phyloP scores from a whole-genome alignment of 2,113 vertebrate genomes.

The Silurus glanis region DNA sequence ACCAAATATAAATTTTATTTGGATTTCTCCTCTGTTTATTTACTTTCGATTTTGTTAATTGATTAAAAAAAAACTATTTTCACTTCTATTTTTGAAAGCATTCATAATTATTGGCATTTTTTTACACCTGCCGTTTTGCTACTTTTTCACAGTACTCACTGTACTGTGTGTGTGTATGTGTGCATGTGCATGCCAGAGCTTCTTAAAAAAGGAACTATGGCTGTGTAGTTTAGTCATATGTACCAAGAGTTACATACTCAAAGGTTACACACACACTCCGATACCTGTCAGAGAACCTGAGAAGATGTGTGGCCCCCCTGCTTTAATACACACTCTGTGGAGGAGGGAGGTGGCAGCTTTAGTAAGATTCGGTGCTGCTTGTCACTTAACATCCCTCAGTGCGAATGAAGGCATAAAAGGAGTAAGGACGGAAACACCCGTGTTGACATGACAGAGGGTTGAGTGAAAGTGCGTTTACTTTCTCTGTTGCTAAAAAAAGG shows the following conservation, averaged over 20 bases:
- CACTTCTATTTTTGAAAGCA: no score
- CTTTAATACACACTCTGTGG: conserved; percentile 50
- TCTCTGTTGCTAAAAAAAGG: conserved; percentile 39
- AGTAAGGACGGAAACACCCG: not conserved
- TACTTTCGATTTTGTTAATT: no score
- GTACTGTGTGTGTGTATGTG: not conserved
- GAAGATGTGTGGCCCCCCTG: conserved; percentile 39
- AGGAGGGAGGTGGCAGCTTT: conserved; percentile 38
- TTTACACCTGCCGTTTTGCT: no score
- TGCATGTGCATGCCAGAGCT: not conserved
- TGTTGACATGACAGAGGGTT: conserved; percentile 26
- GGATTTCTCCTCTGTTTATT: no score
- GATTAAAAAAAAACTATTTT: no score
- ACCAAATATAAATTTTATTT: no score
- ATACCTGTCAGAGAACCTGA: conserved; percentile 55
- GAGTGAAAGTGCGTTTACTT: not conserved
- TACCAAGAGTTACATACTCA: conserved; percentile 31
- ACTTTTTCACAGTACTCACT: no score
- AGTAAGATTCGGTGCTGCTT: conserved; percentile 53
- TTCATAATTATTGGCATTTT: no score
- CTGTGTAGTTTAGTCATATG: conserved; percentile 34
- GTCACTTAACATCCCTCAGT: conserved; percentile 53
- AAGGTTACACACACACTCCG: conserved; percentile 2
- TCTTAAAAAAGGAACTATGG: conserved; percentile 25
- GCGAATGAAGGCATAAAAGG: conserved; percentile 19